phyloP scores from a whole-genome alignment of 2,888 invertebrate species.

The Buathra laborator region DNA sequence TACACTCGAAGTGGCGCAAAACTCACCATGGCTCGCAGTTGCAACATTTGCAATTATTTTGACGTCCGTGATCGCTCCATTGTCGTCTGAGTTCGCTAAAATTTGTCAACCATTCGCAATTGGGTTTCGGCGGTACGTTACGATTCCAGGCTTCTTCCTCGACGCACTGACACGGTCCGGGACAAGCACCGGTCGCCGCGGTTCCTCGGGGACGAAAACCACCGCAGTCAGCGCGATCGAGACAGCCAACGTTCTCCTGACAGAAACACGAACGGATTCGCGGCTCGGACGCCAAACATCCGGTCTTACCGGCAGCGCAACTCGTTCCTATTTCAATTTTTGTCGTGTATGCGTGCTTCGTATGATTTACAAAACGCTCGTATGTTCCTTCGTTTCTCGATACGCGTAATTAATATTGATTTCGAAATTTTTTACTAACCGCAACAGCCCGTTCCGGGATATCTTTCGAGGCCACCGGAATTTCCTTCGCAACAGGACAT shows the following conservation, averaged over 20 bases:
- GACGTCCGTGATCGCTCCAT: constrained; percentile 81
- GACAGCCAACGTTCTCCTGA: constrained; percentile 73
- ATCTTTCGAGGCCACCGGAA: constrained; percentile 62
- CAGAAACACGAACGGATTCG: constrained; percentile 75
- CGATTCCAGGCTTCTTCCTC: constrained; percentile 82
- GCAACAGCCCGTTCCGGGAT: constrained; percentile 73
- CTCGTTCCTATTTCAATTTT: constrained; percentile 68
- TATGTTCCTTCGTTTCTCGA: background rate
- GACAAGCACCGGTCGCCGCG: constrained; percentile 74
- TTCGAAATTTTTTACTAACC: constrained; percentile 70
- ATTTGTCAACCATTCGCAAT: constrained; percentile 79
- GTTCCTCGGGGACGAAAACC: constrained; percentile 72
- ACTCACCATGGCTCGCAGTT: constrained; percentile 76
- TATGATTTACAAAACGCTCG: background rate
- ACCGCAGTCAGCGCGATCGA: constrained; percentile 72
- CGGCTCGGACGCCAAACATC: constrained; percentile 66
- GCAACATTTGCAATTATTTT: constrained; percentile 78
- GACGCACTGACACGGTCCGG: constrained; percentile 78
- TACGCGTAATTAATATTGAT: background rate
- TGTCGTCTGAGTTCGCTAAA: constrained; percentile 80
- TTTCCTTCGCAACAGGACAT: constrained; percentile 75
- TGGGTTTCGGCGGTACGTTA: constrained; percentile 78
- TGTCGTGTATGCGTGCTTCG: constrained; percentile 7
- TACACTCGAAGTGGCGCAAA: background rate
- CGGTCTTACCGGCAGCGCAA: constrained; percentile 64